A percentile compares a stretch with the other conserved stretches of the same genome.
Evolutionary conservation across 2,113 vertebrate species (phyloP).

Genomic region (Neotoma lepida): DNA sequence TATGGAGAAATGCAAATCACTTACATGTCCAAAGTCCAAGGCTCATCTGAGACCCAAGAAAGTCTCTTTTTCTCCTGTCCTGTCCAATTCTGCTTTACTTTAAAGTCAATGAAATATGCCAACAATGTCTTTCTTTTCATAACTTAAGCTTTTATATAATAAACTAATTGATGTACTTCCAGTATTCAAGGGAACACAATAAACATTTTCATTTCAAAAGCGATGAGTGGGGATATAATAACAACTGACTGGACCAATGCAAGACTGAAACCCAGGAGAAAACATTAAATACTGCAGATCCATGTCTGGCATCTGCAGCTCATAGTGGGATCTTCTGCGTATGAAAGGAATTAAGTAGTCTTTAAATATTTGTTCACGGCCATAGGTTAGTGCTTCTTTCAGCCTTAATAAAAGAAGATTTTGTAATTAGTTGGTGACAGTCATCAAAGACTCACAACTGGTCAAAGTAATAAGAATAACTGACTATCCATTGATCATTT

Average conservation of each 20-base stretch:
- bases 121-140: not conserved
- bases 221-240: not conserved
- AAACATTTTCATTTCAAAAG: not conserved
- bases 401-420: not conserved
- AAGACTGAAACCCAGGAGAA: not conserved
- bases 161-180: not conserved
- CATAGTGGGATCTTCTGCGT: not conserved
- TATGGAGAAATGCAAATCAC: not conserved
- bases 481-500: not conserved
- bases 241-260: not conserved
- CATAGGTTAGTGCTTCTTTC: not conserved
- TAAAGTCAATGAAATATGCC: not conserved
- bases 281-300: not conserved
- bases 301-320: not conserved
- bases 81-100: not conserved
- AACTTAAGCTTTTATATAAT: not conserved
- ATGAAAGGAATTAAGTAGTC: not conserved
- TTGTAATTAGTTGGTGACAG: not conserved
- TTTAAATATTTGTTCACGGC: not conserved
- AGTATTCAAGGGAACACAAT: not conserved
- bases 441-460: not conserved
- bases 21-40: not conserved
- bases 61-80: not conserved
- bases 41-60: not conserved
- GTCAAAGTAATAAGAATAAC: not conserved